Percentiles rank a stretch among this genome's conserved stretches.
Conservation (phyloP, 2,888 invertebrate genomes). For the Catotricha subobsoleta region DNA sequence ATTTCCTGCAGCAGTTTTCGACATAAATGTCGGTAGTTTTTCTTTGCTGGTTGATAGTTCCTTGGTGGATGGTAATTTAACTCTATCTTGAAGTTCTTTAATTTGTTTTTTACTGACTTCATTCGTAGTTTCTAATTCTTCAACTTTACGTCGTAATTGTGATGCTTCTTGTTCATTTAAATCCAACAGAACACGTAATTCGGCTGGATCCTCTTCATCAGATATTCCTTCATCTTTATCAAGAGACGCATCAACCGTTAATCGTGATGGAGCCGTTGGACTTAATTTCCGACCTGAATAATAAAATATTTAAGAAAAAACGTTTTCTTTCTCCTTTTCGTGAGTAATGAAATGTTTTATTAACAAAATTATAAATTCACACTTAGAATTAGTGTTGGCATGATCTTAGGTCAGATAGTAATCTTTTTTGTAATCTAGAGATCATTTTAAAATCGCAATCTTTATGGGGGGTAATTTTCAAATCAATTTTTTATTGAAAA, state of each 20-base stretch:
- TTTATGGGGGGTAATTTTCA: no score
- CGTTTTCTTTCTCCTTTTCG: no score
- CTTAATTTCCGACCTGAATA: constrained; percentile 47
- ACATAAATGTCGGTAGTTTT: constrained; percentile 13
- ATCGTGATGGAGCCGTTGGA: constrained; percentile 43
- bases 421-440: no score
- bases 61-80: constrained; percentile 19
- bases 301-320: no score
- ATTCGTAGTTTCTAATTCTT: constrained; percentile 66
- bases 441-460: no score
- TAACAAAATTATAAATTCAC: no score
- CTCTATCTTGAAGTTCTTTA: constrained; percentile 57
- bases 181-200: constrained; percentile 68
- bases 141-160: constrained; percentile 64
- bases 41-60: not conserved
- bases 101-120: constrained; percentile 54
- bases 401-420: no score
- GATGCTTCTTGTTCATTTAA: constrained; percentile 79
- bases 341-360: no score
- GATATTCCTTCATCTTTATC: constrained; percentile 58
- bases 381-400: no score
- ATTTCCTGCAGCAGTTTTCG: constrained; percentile 13
- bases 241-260: constrained; percentile 42
- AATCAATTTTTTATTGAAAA: no score
- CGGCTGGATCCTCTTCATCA: constrained; percentile 65